phyloP scores from a whole-genome alignment of 2,888 invertebrate genomes.

The Spilosoma lubricipeda region DNA sequence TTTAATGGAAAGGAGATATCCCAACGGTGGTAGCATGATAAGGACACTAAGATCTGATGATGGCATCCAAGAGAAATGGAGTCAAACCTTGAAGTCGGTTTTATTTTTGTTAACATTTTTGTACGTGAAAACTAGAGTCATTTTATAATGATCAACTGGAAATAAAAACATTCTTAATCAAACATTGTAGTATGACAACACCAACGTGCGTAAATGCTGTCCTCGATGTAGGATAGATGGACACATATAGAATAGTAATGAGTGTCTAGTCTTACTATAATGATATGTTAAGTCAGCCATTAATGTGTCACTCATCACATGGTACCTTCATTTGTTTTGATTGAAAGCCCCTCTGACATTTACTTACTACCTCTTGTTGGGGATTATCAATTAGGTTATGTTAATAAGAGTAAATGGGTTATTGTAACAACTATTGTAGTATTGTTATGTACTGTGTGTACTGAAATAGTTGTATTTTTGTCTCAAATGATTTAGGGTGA shows the following conservation, averaged over 20 bases:
- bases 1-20: no score
- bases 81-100: no score
- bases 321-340: constrained; percentile 18
- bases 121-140: neutral
- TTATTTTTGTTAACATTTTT: no score
- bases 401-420: constrained; percentile 1
- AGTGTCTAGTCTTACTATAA: constrained; percentile 44
- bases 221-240: constrained; percentile 32
- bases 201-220: constrained; percentile 47
- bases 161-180: neutral
- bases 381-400: constrained; percentile 27
- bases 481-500: no score
- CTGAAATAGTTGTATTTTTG: neutral
- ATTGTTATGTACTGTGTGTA: no score
- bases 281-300: constrained; percentile 49
- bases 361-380: constrained; percentile 24
- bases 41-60: no score
- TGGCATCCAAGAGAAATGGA: no score
- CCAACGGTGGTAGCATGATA: no score
- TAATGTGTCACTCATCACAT: constrained; percentile 44
- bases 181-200: constrained; percentile 40
- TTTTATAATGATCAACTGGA: neutral
- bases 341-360: constrained; percentile 42
- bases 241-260: constrained; percentile 48
- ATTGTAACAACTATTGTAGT: neutral